Evolutionary conservation across 2,888 invertebrate species (phyloP).

Genomic region (Callyntrura guangdongensis): DNA sequence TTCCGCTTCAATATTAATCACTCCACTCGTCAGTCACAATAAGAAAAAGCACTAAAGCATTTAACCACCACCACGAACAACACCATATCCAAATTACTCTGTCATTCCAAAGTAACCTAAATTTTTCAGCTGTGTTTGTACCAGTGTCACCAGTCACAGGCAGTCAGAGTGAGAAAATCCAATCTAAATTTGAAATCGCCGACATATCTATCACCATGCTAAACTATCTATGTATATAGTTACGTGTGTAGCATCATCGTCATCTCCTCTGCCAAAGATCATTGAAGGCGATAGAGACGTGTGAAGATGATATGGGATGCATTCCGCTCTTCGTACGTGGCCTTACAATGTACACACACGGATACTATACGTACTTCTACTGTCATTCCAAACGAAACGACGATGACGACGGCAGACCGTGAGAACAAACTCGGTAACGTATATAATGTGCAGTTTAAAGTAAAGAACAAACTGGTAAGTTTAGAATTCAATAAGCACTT

Average conservation of each 20-base stretch:
- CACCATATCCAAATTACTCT: conserved; percentile 14
- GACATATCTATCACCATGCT: neutral
- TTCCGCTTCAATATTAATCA: conserved; percentile 61
- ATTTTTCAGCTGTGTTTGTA: conserved; percentile 43
- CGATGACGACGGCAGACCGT: neutral
- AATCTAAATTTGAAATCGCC: too few species aligned
- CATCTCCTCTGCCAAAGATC: conserved; percentile 66
- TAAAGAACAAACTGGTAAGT: neutral
- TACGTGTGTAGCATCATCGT: neutral
- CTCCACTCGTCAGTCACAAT: conserved; percentile 55
- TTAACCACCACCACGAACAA: conserved; percentile 30
- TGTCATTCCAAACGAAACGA: conserved; percentile 16
- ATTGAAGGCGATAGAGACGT: conserved; percentile 42
- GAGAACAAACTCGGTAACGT: neutral
- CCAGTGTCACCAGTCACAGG: neutral
- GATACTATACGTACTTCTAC: neutral
- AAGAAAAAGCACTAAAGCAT: neutral
- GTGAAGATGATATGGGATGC: conserved; percentile 48
- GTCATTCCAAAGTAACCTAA: conserved; percentile 52
- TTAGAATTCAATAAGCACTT: neutral
- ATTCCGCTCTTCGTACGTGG: conserved; percentile 54
- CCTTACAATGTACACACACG: neutral
- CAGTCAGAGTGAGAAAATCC: conserved; percentile 37
- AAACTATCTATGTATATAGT: conserved; percentile 3
- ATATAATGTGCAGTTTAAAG: neutral